Base-by-base conservation (phyloP, 2,888 invertebrate genomes). In the Actias luna region DNA sequence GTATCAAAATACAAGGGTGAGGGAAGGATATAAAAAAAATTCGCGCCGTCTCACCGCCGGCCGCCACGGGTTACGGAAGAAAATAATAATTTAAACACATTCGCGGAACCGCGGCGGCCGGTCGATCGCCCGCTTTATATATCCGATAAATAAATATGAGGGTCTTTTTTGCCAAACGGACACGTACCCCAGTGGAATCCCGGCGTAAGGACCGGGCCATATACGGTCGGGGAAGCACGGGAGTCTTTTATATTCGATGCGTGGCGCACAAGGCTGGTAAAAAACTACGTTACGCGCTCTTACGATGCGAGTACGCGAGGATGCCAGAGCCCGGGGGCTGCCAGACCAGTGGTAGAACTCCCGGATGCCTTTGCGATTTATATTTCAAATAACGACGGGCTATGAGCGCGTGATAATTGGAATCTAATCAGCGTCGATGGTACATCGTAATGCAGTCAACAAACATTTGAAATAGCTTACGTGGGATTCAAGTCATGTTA, bases 201-300 rank as follows among this genome's bases (percentile, higher is more conserved):
- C 78, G 75, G 85, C 83, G 79, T 83, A 85, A 86, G 85, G 85
- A 82, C 78, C 83, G 72, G 68, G 61, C 91, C 91, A 67, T 90
- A 89, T 81, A 91, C 75, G 90, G 92, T 66, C 71, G 80, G 86
- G 88, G 88, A 83, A 87, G 85, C 84, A 82, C 86, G 82, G 76
- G 76, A 73, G 68, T 76, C 77, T 81, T 89, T 89, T 79, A 83
- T 87, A 89, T 89, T 83, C 87, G 78, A 69, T 67, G 66, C 79
- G 76, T 77, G 83, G 83, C 77, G 77, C 78, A 75, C 69, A 22
- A 25, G 76, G 76, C 75, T 70, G 62, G 74, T 84, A 88, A 91
- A 90, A 91, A 91, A 83, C 80, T 89, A 90, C 90, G 89, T 78
- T 88, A 85, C 87, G 86, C 80, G 81, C 77, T 78, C 83, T 88